Base-by-base conservation (phyloP, 2,113 vertebrate species). In the Pungitius pungitius region DNA sequence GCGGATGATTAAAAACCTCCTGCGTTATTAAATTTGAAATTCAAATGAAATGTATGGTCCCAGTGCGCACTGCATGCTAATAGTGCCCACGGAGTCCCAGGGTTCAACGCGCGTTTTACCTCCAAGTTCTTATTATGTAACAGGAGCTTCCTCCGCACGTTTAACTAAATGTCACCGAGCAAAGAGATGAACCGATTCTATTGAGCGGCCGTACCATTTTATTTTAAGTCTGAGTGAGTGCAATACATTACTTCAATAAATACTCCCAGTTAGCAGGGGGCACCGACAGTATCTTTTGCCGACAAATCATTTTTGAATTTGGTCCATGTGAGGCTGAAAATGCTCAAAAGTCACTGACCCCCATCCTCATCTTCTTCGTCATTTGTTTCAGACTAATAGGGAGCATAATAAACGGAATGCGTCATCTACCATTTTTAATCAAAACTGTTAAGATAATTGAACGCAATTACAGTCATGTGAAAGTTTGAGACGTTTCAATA, bases 11-110 rank as follows among this genome's bases (percentile, higher is more conserved):
- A 98, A 99, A 98, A 98, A 98, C 97, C 96, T 97, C 97, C 96
- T 93, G 96, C 95, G 97, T 98, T 98, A 98, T 99, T 99, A 99
- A 98, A 98, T 99, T 98, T 98, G 96, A 99, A 99, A 99, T 99
- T 99, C 97, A 98, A 99, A 99, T 98, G 95, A 98, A 98, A 98
- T 97, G 94, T 96, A 97, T 97, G 96, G 95, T 92, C 94, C 92
- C 89, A 91, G 93, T 95, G 94, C 95, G 92, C 91, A 89, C 92
- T 93, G 97, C 96, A 97, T 98, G 95, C 92, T 96, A 97, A 99
- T 97, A 91, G 93, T 89, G 85, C 92, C 87, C 90, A 77, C 75
- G 70, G 88, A 93, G 91, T 92, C 90, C 91, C 93, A 93, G 93
- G 93, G 95, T 95, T 94, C 92, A 92, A 93, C 92, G 85, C 67